phyloP scores from a whole-genome alignment of 2,113 vertebrate genomes.

The Zosterops hypoxanthus region DNA sequence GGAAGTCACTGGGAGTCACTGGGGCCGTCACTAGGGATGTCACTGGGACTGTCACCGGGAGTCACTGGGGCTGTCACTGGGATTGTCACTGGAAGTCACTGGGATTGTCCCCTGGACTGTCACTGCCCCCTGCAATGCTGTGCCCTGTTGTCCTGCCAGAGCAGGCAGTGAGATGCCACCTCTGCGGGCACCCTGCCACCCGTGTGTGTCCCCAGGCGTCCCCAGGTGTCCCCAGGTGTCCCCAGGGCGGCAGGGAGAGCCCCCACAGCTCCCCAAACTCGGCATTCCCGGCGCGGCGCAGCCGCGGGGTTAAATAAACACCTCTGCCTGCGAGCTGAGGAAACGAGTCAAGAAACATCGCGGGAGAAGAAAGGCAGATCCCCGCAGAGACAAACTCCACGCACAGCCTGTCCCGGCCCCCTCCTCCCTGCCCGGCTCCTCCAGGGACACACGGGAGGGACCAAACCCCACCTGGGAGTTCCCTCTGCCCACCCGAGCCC shows the following conservation, averaged over 20 bases:
- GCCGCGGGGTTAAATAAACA: conserved; percentile 78
- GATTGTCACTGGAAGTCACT: neutral
- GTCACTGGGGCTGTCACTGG: neutral
- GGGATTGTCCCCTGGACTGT: neutral
- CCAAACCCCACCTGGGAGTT: neutral
- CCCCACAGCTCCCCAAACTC: conserved; percentile 37
- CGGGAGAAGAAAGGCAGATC: conserved; percentile 78
- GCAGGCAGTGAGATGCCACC: rapidly evolving
- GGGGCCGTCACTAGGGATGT: neutral
- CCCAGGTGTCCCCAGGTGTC: neutral
- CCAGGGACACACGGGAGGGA: neutral
- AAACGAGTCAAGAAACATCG: conserved; percentile 70
- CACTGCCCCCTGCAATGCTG: rapidly evolving
- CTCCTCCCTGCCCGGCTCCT: neutral
- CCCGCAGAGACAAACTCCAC: conserved; percentile 51
- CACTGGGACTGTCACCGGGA: neutral
- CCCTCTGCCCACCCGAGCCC: neutral
- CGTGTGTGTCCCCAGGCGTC: neutral
- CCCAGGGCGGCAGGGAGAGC: neutral
- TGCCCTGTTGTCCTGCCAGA: neutral
- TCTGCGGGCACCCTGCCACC: neutral
- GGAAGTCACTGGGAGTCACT: too few species aligned
- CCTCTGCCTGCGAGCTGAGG: conserved; percentile 68
- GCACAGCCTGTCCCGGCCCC: neutral
- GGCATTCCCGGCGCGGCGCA: conserved; percentile 27